These are phyloP conservation scores for Mormyrops attenuatus DNA, from an alignment of 2,797 vertebrate species.

Conservation along the genomic window DNA sequence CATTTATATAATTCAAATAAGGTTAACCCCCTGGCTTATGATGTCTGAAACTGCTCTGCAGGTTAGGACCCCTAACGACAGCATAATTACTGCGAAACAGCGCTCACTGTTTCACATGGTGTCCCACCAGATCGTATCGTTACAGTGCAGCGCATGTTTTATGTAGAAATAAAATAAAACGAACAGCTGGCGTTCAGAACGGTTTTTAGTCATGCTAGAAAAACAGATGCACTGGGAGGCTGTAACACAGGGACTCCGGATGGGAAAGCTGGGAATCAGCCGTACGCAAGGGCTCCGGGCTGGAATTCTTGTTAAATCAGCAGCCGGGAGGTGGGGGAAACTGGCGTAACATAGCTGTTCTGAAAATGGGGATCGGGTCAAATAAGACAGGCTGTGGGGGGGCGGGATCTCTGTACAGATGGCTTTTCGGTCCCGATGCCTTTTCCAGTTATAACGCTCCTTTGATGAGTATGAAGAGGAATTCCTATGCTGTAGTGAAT, in stretches of 20 bases:
- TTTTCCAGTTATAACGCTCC: not conserved
- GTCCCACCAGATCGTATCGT: not conserved
- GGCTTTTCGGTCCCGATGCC: not conserved
- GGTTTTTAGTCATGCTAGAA: not conserved
- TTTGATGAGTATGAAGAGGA: not conserved
- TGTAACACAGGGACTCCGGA: not conserved
- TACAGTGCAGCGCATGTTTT: not conserved
- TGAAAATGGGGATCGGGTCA: not conserved
- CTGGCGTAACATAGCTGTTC: not conserved
- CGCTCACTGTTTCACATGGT: not conserved
- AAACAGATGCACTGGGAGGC: not conserved
- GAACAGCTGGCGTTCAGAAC: not conserved
- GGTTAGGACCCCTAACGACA: not conserved
- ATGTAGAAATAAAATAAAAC: not conserved
- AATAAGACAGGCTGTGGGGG: not conserved
- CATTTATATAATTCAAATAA: not conserved
- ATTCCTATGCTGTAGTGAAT: not conserved
- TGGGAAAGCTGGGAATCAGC: not conserved
- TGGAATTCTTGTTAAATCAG: not conserved
- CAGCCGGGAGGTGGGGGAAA: not conserved
- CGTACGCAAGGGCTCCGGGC: not conserved
- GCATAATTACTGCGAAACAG: not conserved
- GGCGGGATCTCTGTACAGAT: not conserved
- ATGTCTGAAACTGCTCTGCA: not conserved
- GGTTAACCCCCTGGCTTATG: not conserved